Evolutionary conservation across 2,113 vertebrate species (phyloP).

Genomic region (Chlorodrepanis virens): DNA sequence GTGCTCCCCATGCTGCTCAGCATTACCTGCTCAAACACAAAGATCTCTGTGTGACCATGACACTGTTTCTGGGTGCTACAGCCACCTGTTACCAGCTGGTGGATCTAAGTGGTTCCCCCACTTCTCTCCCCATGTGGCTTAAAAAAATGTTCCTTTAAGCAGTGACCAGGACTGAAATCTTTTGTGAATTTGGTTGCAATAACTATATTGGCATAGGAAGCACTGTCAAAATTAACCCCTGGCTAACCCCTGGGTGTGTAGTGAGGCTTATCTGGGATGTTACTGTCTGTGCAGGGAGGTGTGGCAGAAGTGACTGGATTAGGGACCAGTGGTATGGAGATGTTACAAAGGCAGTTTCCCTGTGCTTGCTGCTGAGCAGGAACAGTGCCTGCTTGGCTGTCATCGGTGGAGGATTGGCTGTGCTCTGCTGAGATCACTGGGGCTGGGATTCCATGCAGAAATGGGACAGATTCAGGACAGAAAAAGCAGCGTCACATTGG

Average conservation of each 20-base stretch:
- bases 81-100: not conserved
- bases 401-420: not conserved
- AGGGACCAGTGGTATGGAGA: not conserved
- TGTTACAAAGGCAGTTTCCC: not conserved
- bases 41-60: fast-evolving
- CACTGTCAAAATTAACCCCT: not conserved
- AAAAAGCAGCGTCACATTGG: fast-evolving
- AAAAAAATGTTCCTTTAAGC: not conserved
- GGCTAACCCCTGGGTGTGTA: not conserved
- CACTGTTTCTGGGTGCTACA: fast-evolving
- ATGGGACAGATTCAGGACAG: not conserved
- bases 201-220: fast-evolving
- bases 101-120: not conserved
- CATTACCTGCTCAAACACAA: fast-evolving
- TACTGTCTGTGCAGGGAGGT: not conserved
- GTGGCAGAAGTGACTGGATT: fast-evolving
- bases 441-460: not conserved
- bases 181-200: not conserved
- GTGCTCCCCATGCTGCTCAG: not conserved
- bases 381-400: not conserved
- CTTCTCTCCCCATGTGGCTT: not conserved
- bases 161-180: not conserved
- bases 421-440: fast-evolving
- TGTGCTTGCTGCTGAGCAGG: not conserved
- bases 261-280: too few species aligned